These are phyloP conservation scores for Ctenicera cuprea DNA, from an alignment of 2,888 invertebrate genomes.

Conservation along the genomic window DNA sequence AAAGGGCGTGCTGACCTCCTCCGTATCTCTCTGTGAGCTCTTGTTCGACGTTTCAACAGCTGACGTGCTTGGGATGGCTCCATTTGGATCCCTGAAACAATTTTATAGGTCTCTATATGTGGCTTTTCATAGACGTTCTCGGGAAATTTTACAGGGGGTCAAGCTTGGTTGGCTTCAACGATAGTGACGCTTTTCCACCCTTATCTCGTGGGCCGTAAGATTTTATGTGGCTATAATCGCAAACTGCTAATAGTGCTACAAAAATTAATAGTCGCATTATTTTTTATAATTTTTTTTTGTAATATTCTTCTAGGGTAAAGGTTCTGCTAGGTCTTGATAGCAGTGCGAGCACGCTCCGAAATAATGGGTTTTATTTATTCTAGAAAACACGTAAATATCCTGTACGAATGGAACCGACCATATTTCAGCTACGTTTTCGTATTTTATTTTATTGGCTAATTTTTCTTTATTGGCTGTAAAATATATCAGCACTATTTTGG, in stretches of 20 bases:
- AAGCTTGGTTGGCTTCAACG: not conserved
- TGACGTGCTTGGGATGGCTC: slow-evolving; percentile 69
- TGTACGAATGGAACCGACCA: slow-evolving; percentile 5
- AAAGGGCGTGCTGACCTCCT: slow-evolving; percentile 79
- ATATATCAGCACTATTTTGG: slow-evolving; percentile 41
- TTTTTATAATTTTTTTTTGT: slow-evolving; percentile 1
- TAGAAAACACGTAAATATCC: slow-evolving; percentile 3
- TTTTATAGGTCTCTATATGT: slow-evolving; percentile 38
- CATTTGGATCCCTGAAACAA: slow-evolving; percentile 82
- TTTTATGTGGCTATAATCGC: slow-evolving; percentile 12
- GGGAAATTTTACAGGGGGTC: slow-evolving; percentile 17
- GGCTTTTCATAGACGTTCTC: slow-evolving; percentile 9
- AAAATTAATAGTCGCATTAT: slow-evolving; percentile 12
- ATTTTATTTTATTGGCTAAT: slow-evolving; percentile 43
- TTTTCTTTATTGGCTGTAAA: slow-evolving; percentile 40
- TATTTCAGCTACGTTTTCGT: slow-evolving; percentile 34
- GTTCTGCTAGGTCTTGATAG: not conserved
- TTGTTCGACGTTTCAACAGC: slow-evolving; percentile 62
- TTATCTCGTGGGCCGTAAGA: not conserved
- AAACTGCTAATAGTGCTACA: slow-evolving; percentile 8
- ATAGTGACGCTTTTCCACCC: not conserved
- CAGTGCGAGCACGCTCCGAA: not conserved
- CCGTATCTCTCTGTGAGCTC: slow-evolving; percentile 64
- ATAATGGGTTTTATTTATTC: slow-evolving; percentile 33
- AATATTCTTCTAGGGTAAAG: not conserved